Conservation (phyloP, 2,888 invertebrate genomes). For the Nysson spinosus region DNA sequence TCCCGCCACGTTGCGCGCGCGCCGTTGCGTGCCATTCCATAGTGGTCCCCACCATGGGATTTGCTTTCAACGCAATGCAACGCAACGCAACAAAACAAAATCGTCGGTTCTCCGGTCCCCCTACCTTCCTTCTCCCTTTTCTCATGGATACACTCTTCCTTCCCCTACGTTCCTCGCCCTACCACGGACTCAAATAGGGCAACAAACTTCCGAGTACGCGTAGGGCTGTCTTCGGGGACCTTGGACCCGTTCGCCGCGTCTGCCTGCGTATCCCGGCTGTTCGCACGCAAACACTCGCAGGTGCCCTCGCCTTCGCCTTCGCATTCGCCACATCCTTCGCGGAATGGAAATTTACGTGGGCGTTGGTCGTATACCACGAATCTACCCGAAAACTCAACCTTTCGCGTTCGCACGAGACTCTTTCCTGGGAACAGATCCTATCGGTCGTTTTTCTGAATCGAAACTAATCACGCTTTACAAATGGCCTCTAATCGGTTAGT, state of each 20-base stretch:
- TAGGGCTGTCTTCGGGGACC: constrained; percentile 54
- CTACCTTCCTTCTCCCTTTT: background rate
- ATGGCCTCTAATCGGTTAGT: too few species aligned
- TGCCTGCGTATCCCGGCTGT: constrained; percentile 39
- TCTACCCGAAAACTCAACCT: constrained; percentile 15
- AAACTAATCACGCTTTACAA: too few species aligned
- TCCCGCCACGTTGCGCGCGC: constrained; percentile 70
- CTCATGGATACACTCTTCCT: background rate
- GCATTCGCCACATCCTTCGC: too few species aligned
- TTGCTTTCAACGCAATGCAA: too few species aligned
- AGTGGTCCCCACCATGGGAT: constrained; percentile 9
- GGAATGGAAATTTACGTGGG: constrained; percentile 32
- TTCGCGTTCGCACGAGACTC: constrained; percentile 14
- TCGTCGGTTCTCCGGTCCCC: background rate
- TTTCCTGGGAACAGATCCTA: background rate
- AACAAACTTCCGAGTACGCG: constrained; percentile 60
- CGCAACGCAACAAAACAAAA: too few species aligned
- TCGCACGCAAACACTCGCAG: constrained; percentile 38
- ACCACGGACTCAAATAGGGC: constrained; percentile 56
- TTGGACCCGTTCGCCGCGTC: constrained; percentile 58
- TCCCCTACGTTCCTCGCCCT: constrained; percentile 16
- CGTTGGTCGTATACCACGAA: constrained; percentile 8
- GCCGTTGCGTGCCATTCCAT: constrained; percentile 51
- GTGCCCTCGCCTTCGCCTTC: constrained; percentile 26
- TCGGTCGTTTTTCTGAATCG: background rate